phyloP scores from a whole-genome alignment of 53 echinoderm and acorn worm species.

The Holothuria leucospilota region DNA sequence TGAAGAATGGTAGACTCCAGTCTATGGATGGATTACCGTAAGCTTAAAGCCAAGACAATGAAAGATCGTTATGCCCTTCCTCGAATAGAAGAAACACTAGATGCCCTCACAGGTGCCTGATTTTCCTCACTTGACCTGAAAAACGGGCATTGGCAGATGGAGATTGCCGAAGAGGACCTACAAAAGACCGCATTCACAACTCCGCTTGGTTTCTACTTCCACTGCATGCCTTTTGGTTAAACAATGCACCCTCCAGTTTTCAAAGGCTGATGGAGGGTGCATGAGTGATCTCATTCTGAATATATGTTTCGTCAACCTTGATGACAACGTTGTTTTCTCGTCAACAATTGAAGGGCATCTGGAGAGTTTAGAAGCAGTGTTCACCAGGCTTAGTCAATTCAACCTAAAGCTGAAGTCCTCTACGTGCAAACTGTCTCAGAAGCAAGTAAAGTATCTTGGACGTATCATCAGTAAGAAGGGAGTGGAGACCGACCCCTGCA shows the following conservation, averaged over 20 bases:
- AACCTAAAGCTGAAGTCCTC: slow-evolving; percentile 64
- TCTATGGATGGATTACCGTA: slow-evolving; percentile 58
- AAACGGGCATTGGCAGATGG: slow-evolving; percentile 65
- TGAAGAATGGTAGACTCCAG: slow-evolving; percentile 57
- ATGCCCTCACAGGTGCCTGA: slow-evolving; percentile 29
- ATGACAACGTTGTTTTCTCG: slow-evolving; percentile 60
- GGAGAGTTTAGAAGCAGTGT: slow-evolving; percentile 43
- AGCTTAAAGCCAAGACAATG: slow-evolving; percentile 40
- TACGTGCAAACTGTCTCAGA: slow-evolving; percentile 60
- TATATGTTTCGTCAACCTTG: slow-evolving; percentile 64
- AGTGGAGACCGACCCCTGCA: slow-evolving; percentile 65
- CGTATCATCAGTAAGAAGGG: slow-evolving; percentile 62
- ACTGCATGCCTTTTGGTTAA: slow-evolving; percentile 66
- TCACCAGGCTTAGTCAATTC: slow-evolving; percentile 48
- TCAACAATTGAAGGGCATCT: slow-evolving; percentile 50
- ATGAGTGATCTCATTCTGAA: slow-evolving; percentile 54
- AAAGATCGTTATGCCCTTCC: slow-evolving; percentile 64
- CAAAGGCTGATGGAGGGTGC: slow-evolving; percentile 61
- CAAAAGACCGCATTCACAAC: slow-evolving; percentile 69
- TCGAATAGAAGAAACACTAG: slow-evolving; percentile 48
- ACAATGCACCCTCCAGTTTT: slow-evolving; percentile 56
- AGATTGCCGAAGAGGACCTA: slow-evolving; percentile 50
- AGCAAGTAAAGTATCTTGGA: slow-evolving; percentile 66
- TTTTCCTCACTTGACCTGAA: slow-evolving; percentile 64
- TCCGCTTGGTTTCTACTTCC: slow-evolving; percentile 64